These are phyloP conservation scores for Metaphire vulgaris DNA, from an alignment of 1,140 invertebrate species.

Conservation along the genomic window DNA sequence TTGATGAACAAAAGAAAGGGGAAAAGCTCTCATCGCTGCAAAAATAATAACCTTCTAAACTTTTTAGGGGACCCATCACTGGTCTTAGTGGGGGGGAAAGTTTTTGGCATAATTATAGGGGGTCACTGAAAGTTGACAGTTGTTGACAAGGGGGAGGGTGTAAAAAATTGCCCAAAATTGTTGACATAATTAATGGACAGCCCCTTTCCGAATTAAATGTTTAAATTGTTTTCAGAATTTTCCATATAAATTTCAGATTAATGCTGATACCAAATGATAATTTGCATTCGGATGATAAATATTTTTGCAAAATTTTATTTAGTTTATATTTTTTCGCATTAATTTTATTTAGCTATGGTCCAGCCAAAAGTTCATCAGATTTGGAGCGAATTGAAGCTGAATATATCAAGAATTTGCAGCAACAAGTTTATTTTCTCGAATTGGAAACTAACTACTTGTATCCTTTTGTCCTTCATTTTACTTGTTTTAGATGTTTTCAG, in stretches of 20 bases:
- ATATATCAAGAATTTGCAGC: constrained; percentile 52
- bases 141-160: too few species aligned
- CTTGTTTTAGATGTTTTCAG: background rate
- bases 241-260: too few species aligned
- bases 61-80: too few species aligned
- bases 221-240: too few species aligned
- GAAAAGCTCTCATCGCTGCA: too few species aligned
- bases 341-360: background rate
- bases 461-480: constrained; percentile 38
- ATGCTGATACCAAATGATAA: background rate
- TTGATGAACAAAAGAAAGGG: too few species aligned
- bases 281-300: constrained; percentile 3
- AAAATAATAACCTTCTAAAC: too few species aligned
- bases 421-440: constrained; percentile 52
- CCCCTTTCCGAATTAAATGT: background rate
- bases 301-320: background rate
- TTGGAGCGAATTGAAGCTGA: constrained; percentile 45
- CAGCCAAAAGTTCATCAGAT: constrained; percentile 12
- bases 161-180: too few species aligned
- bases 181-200: background rate
- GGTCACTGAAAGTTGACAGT: too few species aligned
- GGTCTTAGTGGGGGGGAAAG: too few species aligned
- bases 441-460: constrained; percentile 52
- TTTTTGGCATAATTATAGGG: too few species aligned
- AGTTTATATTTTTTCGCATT: background rate